phyloP scores from a whole-genome alignment of 2,888 invertebrate genomes.

The Fabriciana adippe region DNA sequence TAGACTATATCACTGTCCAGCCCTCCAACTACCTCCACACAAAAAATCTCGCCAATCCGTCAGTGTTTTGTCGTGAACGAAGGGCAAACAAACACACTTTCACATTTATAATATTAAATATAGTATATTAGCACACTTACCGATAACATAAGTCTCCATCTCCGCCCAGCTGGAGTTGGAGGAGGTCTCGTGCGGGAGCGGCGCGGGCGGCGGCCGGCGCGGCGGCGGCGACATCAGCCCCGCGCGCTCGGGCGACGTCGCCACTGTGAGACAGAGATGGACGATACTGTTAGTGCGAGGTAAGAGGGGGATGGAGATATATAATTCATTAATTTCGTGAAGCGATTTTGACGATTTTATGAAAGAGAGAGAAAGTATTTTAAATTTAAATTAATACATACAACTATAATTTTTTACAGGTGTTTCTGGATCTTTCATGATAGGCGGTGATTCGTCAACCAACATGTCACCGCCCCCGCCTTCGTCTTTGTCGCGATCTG shows the following conservation, averaged over 20 bases:
- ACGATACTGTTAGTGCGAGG: too few relatives aligned
- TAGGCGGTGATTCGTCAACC: constrained; percentile 54
- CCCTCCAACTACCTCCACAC: too few relatives aligned
- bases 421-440: constrained; percentile 61
- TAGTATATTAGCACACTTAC: constrained; percentile 53
- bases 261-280: constrained; percentile 11
- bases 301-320: too few relatives aligned
- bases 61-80: too few relatives aligned
- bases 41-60: too few relatives aligned
- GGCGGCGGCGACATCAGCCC: constrained; percentile 77
- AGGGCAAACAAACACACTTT: too few relatives aligned
- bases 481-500: constrained; percentile 65
- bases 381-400: constrained; percentile 46
- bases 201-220: constrained; percentile 49
- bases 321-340: too few relatives aligned
- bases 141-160: constrained; percentile 93
- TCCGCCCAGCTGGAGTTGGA: constrained; percentile 96
- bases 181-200: constrained; percentile 75
- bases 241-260: constrained; percentile 56
- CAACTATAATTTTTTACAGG: constrained; percentile 66
- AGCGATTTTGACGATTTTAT: too few relatives aligned
- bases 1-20: too few relatives aligned
- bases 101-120: too few relatives aligned
- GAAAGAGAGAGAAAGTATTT: too few relatives aligned
- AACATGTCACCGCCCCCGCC: constrained; percentile 63